phyloP scores from a whole-genome alignment of 64 coral and sea anemone species.

The Dendronephthya gigantea region DNA sequence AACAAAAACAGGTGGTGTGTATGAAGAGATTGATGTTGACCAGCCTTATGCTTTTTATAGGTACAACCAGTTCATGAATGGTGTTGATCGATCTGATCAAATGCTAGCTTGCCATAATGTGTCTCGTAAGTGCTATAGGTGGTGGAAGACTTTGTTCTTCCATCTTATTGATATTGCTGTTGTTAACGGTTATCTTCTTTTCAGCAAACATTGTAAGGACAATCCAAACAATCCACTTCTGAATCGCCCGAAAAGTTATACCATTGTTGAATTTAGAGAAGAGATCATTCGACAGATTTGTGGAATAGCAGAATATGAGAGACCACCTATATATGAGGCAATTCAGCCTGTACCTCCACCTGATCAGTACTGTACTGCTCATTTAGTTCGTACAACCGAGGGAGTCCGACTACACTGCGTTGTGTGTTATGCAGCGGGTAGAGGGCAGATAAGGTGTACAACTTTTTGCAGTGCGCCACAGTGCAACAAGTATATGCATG shows the following conservation, averaged over 20 bases:
- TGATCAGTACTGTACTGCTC: constrained; percentile 21
- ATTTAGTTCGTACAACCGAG: constrained; percentile 40
- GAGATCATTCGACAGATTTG: not conserved
- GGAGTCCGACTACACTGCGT: constrained; percentile 45
- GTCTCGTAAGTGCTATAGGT: not conserved
- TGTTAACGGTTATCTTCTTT: not conserved
- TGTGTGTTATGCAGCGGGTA: constrained; percentile 57
- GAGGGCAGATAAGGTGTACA: constrained; percentile 34
- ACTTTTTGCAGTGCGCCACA: constrained; percentile 54
- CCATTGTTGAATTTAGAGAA: not conserved
- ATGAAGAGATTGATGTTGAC: not conserved
- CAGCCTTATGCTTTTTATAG: not conserved
- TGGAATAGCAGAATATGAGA: not conserved
- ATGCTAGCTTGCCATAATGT: not conserved
- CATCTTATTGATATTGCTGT: not conserved
- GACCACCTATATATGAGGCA: not conserved
- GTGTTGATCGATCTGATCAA: not conserved
- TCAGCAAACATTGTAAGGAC: not conserved
- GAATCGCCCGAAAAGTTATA: not conserved
- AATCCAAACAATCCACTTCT: not conserved
- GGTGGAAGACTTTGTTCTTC: not conserved
- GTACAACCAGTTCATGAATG: not conserved
- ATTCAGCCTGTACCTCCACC: not conserved
- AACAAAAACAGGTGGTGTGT: not conserved
- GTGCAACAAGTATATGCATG: constrained; percentile 49